Conservation (phyloP, 1,140 invertebrate species). For the Phymorhynchus buccinoides region DNA sequence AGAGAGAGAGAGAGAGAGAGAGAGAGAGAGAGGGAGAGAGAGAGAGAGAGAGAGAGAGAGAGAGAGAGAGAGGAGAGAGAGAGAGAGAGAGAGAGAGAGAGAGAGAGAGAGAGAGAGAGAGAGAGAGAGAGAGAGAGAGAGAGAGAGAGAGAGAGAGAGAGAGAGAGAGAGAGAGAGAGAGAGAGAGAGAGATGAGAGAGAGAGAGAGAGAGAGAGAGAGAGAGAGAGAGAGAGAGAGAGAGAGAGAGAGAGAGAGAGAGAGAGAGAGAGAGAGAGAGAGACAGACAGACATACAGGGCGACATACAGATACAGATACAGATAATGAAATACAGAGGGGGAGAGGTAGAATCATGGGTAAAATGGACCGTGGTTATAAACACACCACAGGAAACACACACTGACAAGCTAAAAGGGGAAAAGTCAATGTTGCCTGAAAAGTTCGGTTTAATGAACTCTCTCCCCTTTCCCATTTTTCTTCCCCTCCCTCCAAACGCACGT, state of each 20-base stretch:
- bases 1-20: neutral
- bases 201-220: neutral
- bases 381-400: neutral
- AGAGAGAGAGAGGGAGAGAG: slow-evolving; percentile 7
- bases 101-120: neutral
- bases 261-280: neutral
- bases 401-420: neutral
- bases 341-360: neutral
- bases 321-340: neutral
- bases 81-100: neutral
- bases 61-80: neutral
- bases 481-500: no score
- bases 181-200: neutral
- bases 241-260: slow-evolving; percentile 7
- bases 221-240: slow-evolving; percentile 10
- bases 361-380: no score
- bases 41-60: slow-evolving; percentile 17
- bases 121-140: neutral
- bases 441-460: no score
- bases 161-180: slow-evolving; percentile 1
- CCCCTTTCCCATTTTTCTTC: no score
- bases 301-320: neutral
- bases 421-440: no score
- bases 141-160: slow-evolving; percentile 10
- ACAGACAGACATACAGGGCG: neutral